These are phyloP conservation scores for Lepidurus packardi DNA, from an alignment of 1,140 invertebrate species.

Conservation along the genomic window DNA sequence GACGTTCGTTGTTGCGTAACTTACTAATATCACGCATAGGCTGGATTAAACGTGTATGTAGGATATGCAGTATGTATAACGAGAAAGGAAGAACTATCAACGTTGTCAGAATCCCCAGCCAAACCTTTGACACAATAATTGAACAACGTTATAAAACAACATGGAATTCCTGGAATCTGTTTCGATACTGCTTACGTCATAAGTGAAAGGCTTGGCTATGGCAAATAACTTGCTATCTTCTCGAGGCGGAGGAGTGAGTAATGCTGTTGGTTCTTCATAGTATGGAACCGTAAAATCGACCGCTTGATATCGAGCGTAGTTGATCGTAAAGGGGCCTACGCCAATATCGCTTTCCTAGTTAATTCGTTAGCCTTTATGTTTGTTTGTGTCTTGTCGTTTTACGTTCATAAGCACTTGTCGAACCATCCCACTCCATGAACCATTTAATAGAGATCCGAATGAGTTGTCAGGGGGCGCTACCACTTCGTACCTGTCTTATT, in stretches of 20 bases:
- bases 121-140: not conserved
- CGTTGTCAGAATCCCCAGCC: not conserved
- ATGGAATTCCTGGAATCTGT: not conserved
- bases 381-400: not conserved
- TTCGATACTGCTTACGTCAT: conserved; percentile 24
- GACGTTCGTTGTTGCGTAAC: not conserved
- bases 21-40: not conserved
- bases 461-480: not conserved
- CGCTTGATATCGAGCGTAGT: not conserved
- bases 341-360: conserved; percentile 26
- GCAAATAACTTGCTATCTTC: conserved; percentile 29
- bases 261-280: conserved; percentile 26
- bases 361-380: not conserved
- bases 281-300: conserved; percentile 29
- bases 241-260: conserved; percentile 31
- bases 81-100: not conserved
- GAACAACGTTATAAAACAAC: not conserved
- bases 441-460: not conserved
- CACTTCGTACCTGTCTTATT: conserved; percentile 3
- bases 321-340: conserved; percentile 24
- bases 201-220: conserved; percentile 34
- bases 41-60: not conserved
- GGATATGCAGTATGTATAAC: not conserved
- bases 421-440: conserved; percentile 5
- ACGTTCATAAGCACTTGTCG: not conserved